Percentiles rank a stretch among this genome's conserved stretches.
These are phyloP conservation scores for Tricholaema leucomelas DNA, from an alignment of 2,113 vertebrate genomes.

Conservation along the genomic window DNA sequence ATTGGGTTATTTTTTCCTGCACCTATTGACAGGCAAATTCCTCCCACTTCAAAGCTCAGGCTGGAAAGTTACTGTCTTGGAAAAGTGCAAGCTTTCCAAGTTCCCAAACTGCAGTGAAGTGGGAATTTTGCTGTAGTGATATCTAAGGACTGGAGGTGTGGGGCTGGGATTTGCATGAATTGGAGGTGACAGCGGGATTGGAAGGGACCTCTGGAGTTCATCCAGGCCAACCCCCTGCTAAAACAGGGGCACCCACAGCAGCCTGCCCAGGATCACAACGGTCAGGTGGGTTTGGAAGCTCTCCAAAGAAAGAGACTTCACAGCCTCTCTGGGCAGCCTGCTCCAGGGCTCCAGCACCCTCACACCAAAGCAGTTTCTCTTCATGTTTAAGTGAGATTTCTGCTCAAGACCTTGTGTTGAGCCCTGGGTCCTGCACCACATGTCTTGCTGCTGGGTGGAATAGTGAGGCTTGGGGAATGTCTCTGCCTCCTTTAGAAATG, in stretches of 20 bases:
- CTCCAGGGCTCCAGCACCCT: too few relatives aligned
- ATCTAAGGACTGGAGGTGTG: fast-evolving
- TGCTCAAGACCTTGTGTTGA: too few relatives aligned
- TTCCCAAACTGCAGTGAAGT: not conserved
- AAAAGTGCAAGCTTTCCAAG: not conserved
- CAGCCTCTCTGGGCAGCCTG: too few relatives aligned
- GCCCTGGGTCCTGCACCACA: fast-evolving
- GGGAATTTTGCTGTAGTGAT: not conserved
- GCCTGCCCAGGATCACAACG: too few relatives aligned
- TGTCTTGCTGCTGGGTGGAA: not conserved
- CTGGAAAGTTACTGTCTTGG: not conserved
- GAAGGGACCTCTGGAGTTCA: too few relatives aligned
- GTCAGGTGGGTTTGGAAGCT: too few relatives aligned
- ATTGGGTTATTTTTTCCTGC: conserved; percentile 9
- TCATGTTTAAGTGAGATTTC: too few relatives aligned
- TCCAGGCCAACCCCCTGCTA: too few relatives aligned
- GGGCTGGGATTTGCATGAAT: not conserved
- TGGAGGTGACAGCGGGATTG: not conserved
- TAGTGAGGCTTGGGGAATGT: fast-evolving
- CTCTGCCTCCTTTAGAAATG: not conserved
- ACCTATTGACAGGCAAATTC: not conserved
- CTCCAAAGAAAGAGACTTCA: too few relatives aligned
- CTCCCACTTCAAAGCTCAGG: not conserved
- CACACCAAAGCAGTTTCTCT: too few relatives aligned
- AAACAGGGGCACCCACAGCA: too few relatives aligned